These are phyloP conservation scores for Salarias fasciatus DNA, from an alignment of 2,797 vertebrate species.

Conservation along the genomic window DNA sequence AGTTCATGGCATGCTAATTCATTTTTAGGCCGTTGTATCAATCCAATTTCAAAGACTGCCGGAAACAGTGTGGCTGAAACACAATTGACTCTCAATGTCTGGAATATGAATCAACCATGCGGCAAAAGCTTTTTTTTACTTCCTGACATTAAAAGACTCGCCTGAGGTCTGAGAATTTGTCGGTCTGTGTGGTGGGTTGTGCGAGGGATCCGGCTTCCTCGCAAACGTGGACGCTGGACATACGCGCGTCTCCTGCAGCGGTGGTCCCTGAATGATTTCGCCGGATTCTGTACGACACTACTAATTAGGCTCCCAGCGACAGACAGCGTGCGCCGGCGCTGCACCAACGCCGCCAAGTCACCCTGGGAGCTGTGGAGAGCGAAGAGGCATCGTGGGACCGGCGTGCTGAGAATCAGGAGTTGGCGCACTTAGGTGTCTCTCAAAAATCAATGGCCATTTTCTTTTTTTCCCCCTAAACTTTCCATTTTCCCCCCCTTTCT, in stretches of 20 bases:
- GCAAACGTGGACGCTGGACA: conserved; percentile 23
- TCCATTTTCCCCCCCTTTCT: conserved; percentile 8
- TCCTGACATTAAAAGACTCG: conserved; percentile 40
- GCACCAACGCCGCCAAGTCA: conserved; percentile 11
- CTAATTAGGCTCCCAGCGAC: conserved; percentile 67
- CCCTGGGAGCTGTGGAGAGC: conserved; percentile 38
- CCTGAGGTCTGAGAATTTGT: conserved; percentile 24
- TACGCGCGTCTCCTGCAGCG: conserved; percentile 36
- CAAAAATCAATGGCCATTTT: conserved; percentile 16
- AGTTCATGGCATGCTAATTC: not conserved
- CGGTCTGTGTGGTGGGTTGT: conserved; percentile 3
- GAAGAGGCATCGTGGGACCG: conserved; percentile 41
- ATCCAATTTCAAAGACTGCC: conserved; percentile 25
- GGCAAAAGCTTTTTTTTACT: conserved; percentile 32
- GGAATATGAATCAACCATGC: conserved; percentile 25
- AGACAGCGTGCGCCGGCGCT: conserved; percentile 35
- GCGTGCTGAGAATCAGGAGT: conserved; percentile 30
- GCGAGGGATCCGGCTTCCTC: conserved; percentile 11
- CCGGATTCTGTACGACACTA: conserved; percentile 56
- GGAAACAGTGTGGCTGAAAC: conserved; percentile 13
- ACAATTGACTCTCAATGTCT: conserved; percentile 14
- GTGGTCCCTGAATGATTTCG: conserved; percentile 55
- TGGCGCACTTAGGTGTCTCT: conserved; percentile 20
- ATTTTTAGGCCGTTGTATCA: conserved; percentile 13
- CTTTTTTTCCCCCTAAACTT: conserved; percentile 10